Base-by-base conservation (phyloP, 2,888 invertebrate species). In the Harpalus rufipes region DNA sequence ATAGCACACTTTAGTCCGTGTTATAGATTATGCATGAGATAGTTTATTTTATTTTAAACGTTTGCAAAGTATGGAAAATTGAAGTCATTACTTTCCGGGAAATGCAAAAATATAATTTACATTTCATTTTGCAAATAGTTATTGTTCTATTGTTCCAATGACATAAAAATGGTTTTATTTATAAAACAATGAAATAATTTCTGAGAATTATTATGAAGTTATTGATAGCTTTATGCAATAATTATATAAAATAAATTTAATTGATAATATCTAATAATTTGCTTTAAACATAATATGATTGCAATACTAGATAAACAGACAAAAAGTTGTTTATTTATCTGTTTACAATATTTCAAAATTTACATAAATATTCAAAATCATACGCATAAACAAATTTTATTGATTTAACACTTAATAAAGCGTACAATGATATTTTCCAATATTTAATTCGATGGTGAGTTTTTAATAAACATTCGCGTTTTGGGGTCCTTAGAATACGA, bases 11-110 rank as follows among this genome's bases (percentile, higher is more conserved):
- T 41, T 18, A 18, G 18, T 44, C 5, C 72, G 72, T 74, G 72
- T 41, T 74, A 74, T 44, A 74, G 72, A 74, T 74, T 74, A 41
- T 44, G 41, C 25, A 14, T 39, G 72, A 16, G 72, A 74, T 74
- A 41, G 41, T 39, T 39, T 12, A 44, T 44, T 44, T 74, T 74
- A 44, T 44, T 44, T 44, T 44, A 39, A 25, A 32, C 39, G 25
- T 39, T 68, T 63, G 32, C 32, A 32, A 32, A 32, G 44, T 51
- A 12, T 51, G 44, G 12, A 51, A 51, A 51, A 51, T 32, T 32
- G 32, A 32, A 32, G 32, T 32, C 10, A 51, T 51, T 51, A 51
- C 10, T 51, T 51, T 51, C 44, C 10, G 12, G 44, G 44, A 51
- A 51, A 51, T 51, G 44, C 44, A 51, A 12, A 51, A 32, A 51